Conservation (phyloP, 2,888 invertebrate genomes). For the Drosophila stalkeri region DNA sequence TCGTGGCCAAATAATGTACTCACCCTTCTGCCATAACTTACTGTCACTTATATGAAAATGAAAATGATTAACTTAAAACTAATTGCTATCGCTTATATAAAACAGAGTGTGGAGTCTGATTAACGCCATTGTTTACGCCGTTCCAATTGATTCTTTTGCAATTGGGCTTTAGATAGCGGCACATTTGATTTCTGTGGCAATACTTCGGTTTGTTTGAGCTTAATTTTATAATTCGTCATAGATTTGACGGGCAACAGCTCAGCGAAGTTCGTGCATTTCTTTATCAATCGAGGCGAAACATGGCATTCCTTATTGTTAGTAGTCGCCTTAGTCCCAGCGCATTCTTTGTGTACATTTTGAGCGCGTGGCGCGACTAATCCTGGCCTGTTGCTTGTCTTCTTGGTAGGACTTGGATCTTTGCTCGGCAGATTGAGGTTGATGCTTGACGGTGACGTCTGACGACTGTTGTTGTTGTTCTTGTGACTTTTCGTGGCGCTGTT, state of each 20-base stretch:
- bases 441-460: not conserved
- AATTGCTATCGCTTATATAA: not conserved
- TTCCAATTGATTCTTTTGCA: slow-evolving; percentile 28
- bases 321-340: not conserved
- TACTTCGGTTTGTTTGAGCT: not conserved
- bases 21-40: not conserved
- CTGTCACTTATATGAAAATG: not conserved
- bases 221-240: too few species aligned
- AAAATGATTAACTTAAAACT: not conserved
- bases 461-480: not conserved
- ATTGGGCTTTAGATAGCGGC: slow-evolving; percentile 27
- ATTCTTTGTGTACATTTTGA: not conserved
- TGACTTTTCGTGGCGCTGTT: not conserved
- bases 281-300: not conserved
- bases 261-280: not conserved
- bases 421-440: not conserved
- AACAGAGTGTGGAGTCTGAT: not conserved
- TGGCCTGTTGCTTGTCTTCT: not conserved
- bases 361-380: not conserved
- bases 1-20: not conserved
- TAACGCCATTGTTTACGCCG: slow-evolving; percentile 41
- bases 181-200: not conserved
- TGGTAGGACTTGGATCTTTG: not conserved
- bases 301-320: not conserved
- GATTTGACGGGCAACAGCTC: not conserved